Conservation (phyloP, 2,113 vertebrate genomes). For the Dipodomys merriami region DNA sequence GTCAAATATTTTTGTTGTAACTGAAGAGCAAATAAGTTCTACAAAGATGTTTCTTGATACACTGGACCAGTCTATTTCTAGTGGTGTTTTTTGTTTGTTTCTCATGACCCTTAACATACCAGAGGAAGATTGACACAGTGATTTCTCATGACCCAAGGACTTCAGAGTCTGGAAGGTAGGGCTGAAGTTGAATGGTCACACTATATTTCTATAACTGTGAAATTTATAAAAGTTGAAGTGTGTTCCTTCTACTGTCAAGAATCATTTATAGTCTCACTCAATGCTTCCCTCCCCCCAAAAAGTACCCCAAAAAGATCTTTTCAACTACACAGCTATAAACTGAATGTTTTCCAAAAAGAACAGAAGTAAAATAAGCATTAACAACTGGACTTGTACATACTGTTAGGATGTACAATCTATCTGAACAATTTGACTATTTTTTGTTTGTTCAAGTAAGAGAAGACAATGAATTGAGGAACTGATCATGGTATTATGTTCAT, state of each 20-base stretch:
- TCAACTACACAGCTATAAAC: background rate
- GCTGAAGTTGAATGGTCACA: background rate
- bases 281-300: background rate
- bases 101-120: background rate
- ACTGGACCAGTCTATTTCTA: background rate
- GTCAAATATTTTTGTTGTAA: background rate
- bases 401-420: conserved; percentile 36
- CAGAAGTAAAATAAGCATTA: conserved; percentile 40
- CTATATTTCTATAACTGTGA: background rate
- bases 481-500: background rate
- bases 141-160: background rate
- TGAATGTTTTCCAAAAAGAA: conserved; percentile 40
- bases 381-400: background rate
- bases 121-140: background rate
- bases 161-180: background rate
- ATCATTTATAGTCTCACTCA: conserved; percentile 44
- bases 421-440: conserved; percentile 51
- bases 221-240: background rate
- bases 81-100: background rate
- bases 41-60: background rate
- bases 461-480: background rate
- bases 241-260: background rate
- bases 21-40: conserved; percentile 3
- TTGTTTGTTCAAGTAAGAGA: conserved; percentile 55
- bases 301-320: conserved; percentile 34